phyloP scores from a whole-genome alignment of 2,797 vertebrate species.

The Phrynocephalus forsythii region DNA sequence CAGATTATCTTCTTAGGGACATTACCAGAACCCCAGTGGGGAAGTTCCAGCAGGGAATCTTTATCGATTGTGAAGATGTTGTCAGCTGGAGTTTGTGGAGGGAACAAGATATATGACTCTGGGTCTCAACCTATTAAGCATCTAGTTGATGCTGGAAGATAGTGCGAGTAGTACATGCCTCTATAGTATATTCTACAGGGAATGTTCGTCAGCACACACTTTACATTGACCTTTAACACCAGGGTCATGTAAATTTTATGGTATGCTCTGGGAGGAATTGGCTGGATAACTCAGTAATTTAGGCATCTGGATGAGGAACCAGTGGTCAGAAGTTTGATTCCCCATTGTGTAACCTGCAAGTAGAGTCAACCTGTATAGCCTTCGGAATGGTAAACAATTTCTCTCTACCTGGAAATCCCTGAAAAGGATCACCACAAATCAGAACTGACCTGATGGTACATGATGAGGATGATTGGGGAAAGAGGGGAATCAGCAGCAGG shows the following conservation, averaged over 20 bases:
- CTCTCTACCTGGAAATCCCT: too few relatives aligned
- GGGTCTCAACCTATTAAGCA: constrained; percentile 50
- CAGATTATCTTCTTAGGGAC: constrained; percentile 66
- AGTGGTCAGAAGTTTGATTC: too few relatives aligned
- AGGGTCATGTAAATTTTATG: neutral
- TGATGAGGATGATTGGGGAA: too few relatives aligned
- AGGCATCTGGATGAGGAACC: too few relatives aligned
- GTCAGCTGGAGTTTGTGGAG: neutral
- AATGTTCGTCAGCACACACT: constrained; percentile 36
- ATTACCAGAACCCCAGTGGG: constrained; percentile 46
- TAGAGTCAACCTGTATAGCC: too few relatives aligned
- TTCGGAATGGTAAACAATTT: too few relatives aligned
- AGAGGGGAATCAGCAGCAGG: neutral
- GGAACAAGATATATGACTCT: constrained; percentile 43
- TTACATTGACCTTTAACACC: constrained; percentile 38
- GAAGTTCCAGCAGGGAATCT: constrained; percentile 32
- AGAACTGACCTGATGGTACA: too few relatives aligned
- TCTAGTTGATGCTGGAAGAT: neutral
- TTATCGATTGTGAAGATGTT: constrained; percentile 42
- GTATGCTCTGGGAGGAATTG: neutral
- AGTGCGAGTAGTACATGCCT: constrained; percentile 48
- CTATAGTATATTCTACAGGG: constrained; percentile 40
- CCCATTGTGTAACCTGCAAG: too few relatives aligned
- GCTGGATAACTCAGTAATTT: too few relatives aligned
- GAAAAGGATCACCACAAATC: too few relatives aligned